phyloP scores from a whole-genome alignment of 2,888 invertebrate species.

The Polymixis lichenea region DNA sequence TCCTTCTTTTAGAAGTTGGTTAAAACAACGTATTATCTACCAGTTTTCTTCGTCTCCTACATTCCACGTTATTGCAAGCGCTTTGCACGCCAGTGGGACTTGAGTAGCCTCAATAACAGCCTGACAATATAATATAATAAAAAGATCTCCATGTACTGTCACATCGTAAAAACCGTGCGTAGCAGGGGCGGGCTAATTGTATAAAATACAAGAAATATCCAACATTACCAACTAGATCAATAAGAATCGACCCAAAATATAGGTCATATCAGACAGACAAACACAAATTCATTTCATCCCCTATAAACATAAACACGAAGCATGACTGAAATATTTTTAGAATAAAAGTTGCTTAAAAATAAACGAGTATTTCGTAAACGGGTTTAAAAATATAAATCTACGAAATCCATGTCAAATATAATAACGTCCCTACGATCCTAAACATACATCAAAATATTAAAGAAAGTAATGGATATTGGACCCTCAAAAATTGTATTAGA shows the following conservation, averaged over 20 bases:
- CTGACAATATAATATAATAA: no score
- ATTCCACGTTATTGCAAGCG: no score
- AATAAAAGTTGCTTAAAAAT: not conserved
- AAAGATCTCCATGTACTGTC: no score
- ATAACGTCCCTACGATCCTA: slow-evolving; percentile 7
- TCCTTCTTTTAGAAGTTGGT: no score
- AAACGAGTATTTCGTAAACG: not conserved
- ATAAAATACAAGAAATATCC: no score
- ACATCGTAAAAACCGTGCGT: no score
- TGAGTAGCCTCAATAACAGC: no score
- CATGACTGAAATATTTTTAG: not conserved
- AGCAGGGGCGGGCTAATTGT: not conserved
- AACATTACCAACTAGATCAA: not conserved
- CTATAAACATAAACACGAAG: not conserved
- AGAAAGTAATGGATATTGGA: slow-evolving; percentile 28
- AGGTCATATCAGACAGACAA: not conserved
- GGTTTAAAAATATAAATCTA: slow-evolving; percentile 4
- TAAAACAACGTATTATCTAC: no score
- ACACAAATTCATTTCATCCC: no score
- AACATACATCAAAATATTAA: slow-evolving; percentile 28
- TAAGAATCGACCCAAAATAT: not conserved
- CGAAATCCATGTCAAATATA: slow-evolving; percentile 23
- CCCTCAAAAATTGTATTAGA: slow-evolving; percentile 13
- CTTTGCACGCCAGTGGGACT: no score
- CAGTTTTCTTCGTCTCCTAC: no score